Conservation (phyloP, 2,113 vertebrate species). For the Bujurquina vittata region DNA sequence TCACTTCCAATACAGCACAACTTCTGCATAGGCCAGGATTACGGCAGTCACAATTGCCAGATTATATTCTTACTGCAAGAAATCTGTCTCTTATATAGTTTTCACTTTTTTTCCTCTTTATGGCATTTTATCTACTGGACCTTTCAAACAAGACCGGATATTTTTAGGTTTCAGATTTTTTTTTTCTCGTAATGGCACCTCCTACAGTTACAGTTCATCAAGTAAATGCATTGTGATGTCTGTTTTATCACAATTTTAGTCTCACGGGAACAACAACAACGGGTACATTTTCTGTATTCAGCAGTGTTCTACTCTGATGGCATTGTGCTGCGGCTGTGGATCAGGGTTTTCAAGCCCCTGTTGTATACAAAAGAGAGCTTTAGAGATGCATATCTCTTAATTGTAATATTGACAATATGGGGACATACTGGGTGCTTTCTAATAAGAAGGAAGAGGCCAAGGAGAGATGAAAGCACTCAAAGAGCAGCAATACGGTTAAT, state of each 20-base stretch:
- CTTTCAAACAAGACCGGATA: constrained; percentile 19
- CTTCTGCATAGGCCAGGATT: constrained; percentile 38
- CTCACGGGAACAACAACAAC: not conserved
- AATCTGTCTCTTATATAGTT: constrained; percentile 8
- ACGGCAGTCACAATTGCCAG: constrained; percentile 32
- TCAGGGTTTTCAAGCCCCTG: not conserved
- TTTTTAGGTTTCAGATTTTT: not conserved
- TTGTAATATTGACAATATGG: constrained; percentile 10
- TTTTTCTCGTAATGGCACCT: not conserved
- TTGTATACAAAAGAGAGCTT: not conserved
- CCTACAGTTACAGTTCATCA: not conserved
- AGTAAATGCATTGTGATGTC: constrained; percentile 1
- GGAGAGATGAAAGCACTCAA: not conserved
- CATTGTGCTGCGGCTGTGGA: not conserved
- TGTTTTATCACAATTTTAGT: not conserved
- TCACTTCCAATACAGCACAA: constrained; percentile 49
- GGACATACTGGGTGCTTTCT: not conserved
- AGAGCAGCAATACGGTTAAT: not conserved
- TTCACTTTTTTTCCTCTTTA: not conserved
- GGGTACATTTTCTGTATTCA: not conserved
- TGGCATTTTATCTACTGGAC: not conserved
- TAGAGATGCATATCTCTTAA: not conserved
- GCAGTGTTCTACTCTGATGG: not conserved
- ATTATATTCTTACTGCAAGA: constrained; percentile 32
- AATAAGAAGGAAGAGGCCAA: not conserved